A percentile compares a stretch with the other conserved stretches of the same genome.
Conservation (phyloP, 2,113 vertebrate genomes). For the Ciconia maguari region DNA sequence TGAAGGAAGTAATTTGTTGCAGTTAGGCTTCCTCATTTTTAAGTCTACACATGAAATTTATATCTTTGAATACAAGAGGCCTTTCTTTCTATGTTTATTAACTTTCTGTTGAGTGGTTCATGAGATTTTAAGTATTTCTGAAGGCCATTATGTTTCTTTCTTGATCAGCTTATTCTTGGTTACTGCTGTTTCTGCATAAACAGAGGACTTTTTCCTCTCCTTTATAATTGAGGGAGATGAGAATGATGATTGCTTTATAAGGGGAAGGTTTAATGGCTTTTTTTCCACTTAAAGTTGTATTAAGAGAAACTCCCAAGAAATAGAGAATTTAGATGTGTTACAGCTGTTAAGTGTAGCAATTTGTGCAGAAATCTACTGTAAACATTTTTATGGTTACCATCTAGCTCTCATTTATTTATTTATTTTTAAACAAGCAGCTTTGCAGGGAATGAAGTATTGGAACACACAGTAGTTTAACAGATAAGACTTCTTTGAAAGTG, state of each 20-base stretch:
- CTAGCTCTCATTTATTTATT: background rate
- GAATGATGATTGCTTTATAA: background rate
- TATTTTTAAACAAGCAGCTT: background rate
- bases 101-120: background rate
- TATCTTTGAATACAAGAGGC: background rate
- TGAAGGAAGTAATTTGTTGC: background rate
- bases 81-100: background rate
- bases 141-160: background rate
- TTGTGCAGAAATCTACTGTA: background rate
- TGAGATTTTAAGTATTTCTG: background rate
- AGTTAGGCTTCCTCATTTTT: background rate
- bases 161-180: background rate
- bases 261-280: background rate
- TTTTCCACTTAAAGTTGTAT: background rate
- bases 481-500: constrained; percentile 43
- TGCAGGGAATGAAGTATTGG: background rate
- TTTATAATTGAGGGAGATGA: background rate
- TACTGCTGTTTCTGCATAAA: background rate
- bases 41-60: background rate
- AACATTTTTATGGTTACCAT: background rate
- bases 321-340: background rate
- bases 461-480: constrained; percentile 1
- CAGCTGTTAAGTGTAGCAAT: background rate
- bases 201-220: background rate
- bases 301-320: background rate